Base-by-base conservation (phyloP, 2,888 invertebrate genomes). In the Pterostichus madidus region DNA sequence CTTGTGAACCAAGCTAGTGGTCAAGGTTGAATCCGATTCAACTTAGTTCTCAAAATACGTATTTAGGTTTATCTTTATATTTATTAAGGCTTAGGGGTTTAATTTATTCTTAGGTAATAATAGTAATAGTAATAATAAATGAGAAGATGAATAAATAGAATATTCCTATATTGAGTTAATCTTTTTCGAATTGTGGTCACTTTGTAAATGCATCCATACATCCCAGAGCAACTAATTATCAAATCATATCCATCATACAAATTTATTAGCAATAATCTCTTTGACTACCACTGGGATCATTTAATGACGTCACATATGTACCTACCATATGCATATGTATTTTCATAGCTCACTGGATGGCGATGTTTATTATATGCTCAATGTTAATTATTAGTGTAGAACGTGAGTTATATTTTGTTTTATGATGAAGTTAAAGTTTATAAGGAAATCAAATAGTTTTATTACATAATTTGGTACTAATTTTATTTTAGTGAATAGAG, bases 181-280 rank as follows among this genome's bases (percentile, higher is more conserved):
- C 46, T 10, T 46, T 6, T 46, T 46, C 35, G 4, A 46, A 46
- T 6, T 49, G 49, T 2, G 49, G 49, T 11, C 31, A 64, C 31
- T 32, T n/a, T 13, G 35, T 61, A 31, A 64, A n/a, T 31, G 35
- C 31, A 32, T 32, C n/a, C n/a, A 39, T 5, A 1, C 39, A 39
- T 6, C 39, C 39, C 39, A 39, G 3, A 1, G 39, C 32, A 11
- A 35, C 11, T 64, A 32, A 32, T 64, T 64, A 31, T 64, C 31
- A 64, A 32, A 64, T 64, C 64, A 64, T 64, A 64, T 64, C 39
- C 31, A 71, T 71, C 39, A 71, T 17, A 71, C 15, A 71, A 71
- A 71, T 71, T 64, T 71, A 44, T 71, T 71, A 71, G 44, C 44
- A 44, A 71, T 71, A 71, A 71, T 71, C 68, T 31, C 68, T 13